These are phyloP conservation scores for Lepisosteus osseus DNA, from an alignment of 2,113 vertebrate genomes.

Conservation along the genomic window DNA sequence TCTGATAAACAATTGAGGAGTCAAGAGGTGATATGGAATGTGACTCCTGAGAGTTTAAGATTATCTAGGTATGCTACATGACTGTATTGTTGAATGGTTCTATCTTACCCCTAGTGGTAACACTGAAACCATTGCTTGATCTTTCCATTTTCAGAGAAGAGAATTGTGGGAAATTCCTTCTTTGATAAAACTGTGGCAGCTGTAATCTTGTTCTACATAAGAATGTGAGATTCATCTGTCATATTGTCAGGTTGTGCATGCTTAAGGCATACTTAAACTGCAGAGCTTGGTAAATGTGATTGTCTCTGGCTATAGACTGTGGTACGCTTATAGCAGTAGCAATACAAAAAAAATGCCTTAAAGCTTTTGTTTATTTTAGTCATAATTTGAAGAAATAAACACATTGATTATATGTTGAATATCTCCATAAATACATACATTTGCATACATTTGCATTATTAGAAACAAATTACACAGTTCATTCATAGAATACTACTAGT, in stretches of 20 bases:
- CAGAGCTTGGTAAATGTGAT: neutral
- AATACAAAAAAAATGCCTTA: neutral
- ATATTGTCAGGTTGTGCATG: neutral
- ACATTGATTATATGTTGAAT: too few relatives aligned
- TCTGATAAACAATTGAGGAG: too few relatives aligned
- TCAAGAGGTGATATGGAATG: too few relatives aligned
- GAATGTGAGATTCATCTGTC: neutral
- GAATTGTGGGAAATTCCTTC: neutral
- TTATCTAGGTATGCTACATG: too few relatives aligned
- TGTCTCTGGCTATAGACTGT: neutral
- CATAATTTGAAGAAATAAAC: too few relatives aligned
- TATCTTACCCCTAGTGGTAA: neutral
- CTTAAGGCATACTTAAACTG: neutral
- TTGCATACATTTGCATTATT: too few relatives aligned
- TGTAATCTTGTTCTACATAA: neutral
- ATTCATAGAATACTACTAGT: too few relatives aligned
- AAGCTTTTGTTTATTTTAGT: too few relatives aligned
- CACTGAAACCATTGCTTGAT: neutral
- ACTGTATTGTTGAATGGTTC: neutral
- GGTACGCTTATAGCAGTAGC: neutral
- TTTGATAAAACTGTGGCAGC: neutral
- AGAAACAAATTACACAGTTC: too few relatives aligned
- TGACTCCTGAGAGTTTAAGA: too few relatives aligned
- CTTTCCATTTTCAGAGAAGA: neutral
- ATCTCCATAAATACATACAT: too few relatives aligned